These are phyloP conservation scores for Dipodomys merriami DNA, from an alignment of 2,113 vertebrate species.

Conservation along the genomic window DNA sequence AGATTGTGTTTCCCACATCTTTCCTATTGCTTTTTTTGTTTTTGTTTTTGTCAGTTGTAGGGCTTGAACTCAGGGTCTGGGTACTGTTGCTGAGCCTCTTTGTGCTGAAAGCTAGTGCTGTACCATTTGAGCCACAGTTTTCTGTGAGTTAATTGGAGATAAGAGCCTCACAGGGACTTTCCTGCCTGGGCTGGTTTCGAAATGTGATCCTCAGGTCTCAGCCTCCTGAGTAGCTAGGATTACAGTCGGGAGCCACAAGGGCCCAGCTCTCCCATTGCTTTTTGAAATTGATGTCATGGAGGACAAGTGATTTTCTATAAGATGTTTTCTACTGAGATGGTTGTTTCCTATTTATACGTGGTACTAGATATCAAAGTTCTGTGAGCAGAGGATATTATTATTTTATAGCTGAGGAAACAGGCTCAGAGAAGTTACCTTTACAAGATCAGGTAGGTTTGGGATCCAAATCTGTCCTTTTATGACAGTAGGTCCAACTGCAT, in stretches of 20 bases:
- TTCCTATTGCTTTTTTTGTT: too few relatives aligned
- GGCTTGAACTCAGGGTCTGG: too few relatives aligned
- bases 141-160: too few relatives aligned
- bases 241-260: too few relatives aligned
- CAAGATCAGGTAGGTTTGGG: not conserved
- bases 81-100: too few relatives aligned
- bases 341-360: not conserved
- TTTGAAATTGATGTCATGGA: not conserved
- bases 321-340: not conserved
- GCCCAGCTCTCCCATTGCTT: not conserved
- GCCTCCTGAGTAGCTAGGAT: too few relatives aligned
- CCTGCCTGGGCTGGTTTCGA: too few relatives aligned
- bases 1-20: not conserved
- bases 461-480: not conserved
- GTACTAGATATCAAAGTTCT: not conserved
- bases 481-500: not conserved
- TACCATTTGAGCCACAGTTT: too few relatives aligned
- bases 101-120: too few relatives aligned
- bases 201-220: too few relatives aligned
- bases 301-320: conserved; percentile 16
- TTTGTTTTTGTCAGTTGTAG: too few relatives aligned
- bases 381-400: not conserved
- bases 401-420: conserved; percentile 44
- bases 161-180: too few relatives aligned
- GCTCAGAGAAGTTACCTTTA: conserved; percentile 8